These are phyloP conservation scores for Clivina fossor DNA, from an alignment of 2,888 invertebrate genomes.

Conservation along the genomic window DNA sequence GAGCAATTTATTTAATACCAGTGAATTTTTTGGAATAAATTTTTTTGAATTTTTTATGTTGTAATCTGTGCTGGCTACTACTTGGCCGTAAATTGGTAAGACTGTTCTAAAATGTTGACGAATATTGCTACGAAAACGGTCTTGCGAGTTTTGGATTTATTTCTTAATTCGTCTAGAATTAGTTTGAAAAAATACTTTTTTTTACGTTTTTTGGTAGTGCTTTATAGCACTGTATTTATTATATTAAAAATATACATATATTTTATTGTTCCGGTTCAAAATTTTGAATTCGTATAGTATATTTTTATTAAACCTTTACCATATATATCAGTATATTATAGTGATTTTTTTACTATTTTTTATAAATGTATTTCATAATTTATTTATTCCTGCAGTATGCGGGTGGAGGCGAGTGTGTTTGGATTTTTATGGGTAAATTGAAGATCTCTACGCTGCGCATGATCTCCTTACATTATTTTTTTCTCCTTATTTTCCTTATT, in stretches of 20 bases:
- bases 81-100: conserved; percentile 18
- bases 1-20: conserved; percentile 2
- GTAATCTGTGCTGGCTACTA: conserved; percentile 28
- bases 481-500: no score
- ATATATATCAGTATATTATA: conserved; percentile 3
- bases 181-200: conserved; percentile 15
- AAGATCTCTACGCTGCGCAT: no score
- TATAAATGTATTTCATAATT: background rate
- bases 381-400: no score
- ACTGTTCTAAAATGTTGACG: conserved; percentile 33
- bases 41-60: conserved; percentile 8
- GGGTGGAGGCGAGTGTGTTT: no score
- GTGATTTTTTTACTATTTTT: conserved; percentile 2
- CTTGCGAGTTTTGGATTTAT: conserved; percentile 31
- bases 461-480: no score
- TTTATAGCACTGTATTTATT: conserved; percentile 20
- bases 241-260: background rate
- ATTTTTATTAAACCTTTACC: conserved; percentile 1
- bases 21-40: conserved; percentile 1
- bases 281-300: conserved; percentile 19
- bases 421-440: no score
- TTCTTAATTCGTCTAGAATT: background rate
- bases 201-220: conserved; percentile 26
- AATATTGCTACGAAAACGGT: conserved; percentile 30
- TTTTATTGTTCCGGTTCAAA: conserved; percentile 23